Evolutionary conservation across 1,140 invertebrate species (phyloP), one percentile per base, ranked within the genome.

Genomic region (Neodiprion fabricii): DNA sequence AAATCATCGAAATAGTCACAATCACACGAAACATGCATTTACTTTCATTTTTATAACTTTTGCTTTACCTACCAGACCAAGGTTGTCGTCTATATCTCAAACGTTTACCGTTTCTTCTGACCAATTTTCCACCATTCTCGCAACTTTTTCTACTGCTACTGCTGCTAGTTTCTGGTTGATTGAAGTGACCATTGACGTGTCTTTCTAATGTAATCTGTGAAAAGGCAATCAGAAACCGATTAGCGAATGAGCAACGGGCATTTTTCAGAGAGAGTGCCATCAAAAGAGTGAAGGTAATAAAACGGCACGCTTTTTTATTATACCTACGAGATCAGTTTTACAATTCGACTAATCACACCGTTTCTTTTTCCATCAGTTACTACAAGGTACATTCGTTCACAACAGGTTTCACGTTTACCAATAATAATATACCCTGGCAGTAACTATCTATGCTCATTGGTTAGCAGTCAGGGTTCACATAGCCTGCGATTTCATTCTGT

Each of bases 131-230:
- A 5, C 90, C 90, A 67, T 90, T 91, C 72, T 94, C 92, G 68
- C 92, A 90, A 66, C 92, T 92, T 81, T 93, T 93, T 84, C 92
- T 94, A 1, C 88, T 84, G 67, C 82, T 90, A 73, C 85, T 90
- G 72, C 89, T 91, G 80, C 93, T 92, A 69, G 90, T 91, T 76
- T 90, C 89, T 68, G 89, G 87, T 71, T 90, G 90, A 86, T 91
- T 94, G 87, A 98, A 98, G 85, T 99, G 97, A 80, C 94, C 92
- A 88, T 99, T 98, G 11, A 98, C 96, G 82, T 99, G 97, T 79
- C 96, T 92, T 84, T 98, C 95, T 73, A 98, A 88, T 68, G 95
- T 92, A 77, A 92, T 91, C 95, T 97, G 88, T 7, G 91, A 91
- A 80, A 47, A 69, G 53, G 10, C 4, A 65, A 81, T 77, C 23